Conservation (phyloP, 2,888 invertebrate species). For the Tineola bisselliella region DNA sequence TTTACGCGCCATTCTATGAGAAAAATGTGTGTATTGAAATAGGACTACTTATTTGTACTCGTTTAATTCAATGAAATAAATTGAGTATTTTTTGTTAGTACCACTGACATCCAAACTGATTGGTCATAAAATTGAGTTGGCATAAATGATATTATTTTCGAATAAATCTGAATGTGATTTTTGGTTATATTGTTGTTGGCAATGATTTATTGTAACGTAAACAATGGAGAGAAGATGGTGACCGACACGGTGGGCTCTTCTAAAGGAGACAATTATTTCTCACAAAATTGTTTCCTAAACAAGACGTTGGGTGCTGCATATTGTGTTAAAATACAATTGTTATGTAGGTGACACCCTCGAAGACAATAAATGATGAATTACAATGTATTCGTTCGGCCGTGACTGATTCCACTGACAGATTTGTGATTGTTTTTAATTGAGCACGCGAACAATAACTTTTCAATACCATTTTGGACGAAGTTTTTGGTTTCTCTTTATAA, state of each 20-base stretch:
- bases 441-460: conserved; percentile 27
- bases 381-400: conserved; percentile 31
- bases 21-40: too few relatives aligned
- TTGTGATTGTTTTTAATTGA: conserved; percentile 24
- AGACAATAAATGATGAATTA: conserved; percentile 7
- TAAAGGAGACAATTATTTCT: conserved; percentile 33
- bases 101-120: too few relatives aligned
- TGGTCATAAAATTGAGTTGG: not conserved
- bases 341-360: not conserved
- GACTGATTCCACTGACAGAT: conserved; percentile 40
- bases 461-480: conserved; percentile 11
- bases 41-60: too few relatives aligned
- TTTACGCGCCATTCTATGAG: too few relatives aligned
- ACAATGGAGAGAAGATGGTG: not conserved
- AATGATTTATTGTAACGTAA: conserved; percentile 2
- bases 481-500: conserved; percentile 4
- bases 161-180: not conserved
- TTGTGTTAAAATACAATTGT: conserved; percentile 30
- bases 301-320: conserved; percentile 44
- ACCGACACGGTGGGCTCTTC: conserved; percentile 48
- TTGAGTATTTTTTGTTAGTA: too few relatives aligned
- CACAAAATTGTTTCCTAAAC: conserved; percentile 48
- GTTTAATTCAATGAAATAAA: too few relatives aligned
- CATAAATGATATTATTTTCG: not conserved
- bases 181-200: not conserved